Evolutionary conservation across 2,888 invertebrate species (phyloP).

Genomic region (Lagria hirta): DNA sequence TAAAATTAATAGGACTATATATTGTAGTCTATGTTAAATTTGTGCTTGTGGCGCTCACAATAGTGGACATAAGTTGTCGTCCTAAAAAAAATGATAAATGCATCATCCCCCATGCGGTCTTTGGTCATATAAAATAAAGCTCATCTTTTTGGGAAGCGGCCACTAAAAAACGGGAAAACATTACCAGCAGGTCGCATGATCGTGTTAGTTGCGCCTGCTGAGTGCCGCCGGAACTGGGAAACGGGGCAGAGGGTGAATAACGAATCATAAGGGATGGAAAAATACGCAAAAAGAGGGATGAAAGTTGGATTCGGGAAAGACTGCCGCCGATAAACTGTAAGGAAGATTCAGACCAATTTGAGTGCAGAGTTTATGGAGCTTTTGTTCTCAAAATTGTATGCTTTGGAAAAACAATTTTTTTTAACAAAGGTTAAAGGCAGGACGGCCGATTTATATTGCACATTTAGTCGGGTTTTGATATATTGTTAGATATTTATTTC

Average conservation of each 20-base stretch:
- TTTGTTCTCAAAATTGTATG: background rate
- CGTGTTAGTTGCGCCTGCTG: conserved; percentile 53
- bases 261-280: conserved; percentile 14
- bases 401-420: background rate
- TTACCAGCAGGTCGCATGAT: conserved; percentile 56
- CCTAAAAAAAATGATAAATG: conserved; percentile 48
- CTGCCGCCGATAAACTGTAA: conserved; percentile 21
- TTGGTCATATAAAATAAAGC: conserved; percentile 46
- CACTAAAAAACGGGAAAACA: conserved; percentile 54
- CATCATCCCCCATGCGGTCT: conserved; percentile 49
- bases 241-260: conserved; percentile 32
- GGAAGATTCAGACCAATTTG: conserved; percentile 10
- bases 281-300: conserved; percentile 10
- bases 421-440: background rate
- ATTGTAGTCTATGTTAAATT: no score
- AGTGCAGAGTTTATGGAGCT: conserved; percentile 5
- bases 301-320: conserved; percentile 22
- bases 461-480: no score
- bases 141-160: conserved; percentile 46
- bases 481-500: no score
- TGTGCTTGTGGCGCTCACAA: conserved; percentile 27
- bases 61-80: conserved; percentile 43
- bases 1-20: no score
- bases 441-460: background rate
- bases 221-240: conserved; percentile 48